Evolutionary conservation across 2,113 vertebrate genomes (phyloP), one percentile per base, ranked within the genome.

Genomic region (Thunnus thynnus): DNA sequence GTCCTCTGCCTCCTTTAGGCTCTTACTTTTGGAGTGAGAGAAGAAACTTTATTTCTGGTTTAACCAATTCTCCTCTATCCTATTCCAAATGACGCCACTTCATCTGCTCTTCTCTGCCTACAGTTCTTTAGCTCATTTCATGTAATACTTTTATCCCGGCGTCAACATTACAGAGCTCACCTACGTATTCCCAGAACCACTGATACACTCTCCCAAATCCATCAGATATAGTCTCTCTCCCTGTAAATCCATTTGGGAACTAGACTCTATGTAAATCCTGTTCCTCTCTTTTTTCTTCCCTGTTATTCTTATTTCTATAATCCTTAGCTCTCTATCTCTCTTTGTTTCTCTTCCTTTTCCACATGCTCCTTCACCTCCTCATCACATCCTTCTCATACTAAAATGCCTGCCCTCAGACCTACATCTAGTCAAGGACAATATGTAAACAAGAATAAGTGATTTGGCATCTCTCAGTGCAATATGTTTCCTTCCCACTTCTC

Each of bases 81-180:
- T n/a, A 17, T 69, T 68, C 62, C 32, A 84, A 82, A 84, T 84
- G 68, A 79, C 75, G 76, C 67, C 63, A 76, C 74, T 76, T 78
- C 71, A 68, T 78, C 79, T 80, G 69, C 64, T 85, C 64, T 36
- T 69, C 68, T 78, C 67, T 78, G 68, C 72, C 75, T 71, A 74
- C 65, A 78, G 84, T 81, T 67, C 77, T 85, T 86, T 65, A 69
- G 75, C 78, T 83, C 72, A 76, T 79, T 78, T 86, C 65, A 54
- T 87, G 75, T 78, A 91, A 86, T 84, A 88, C 83, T 72, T 89
- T 80, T 89, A 89, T 92, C 88, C 86, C 20, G 13, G 72, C 50
- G 11, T 88, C 88, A 90, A 83, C 68, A 81, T 84, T 78, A 84
- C 51, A 76, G 69, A 73, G 66, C 78, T 89, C 85, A 80, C 83